These are phyloP conservation scores for Eurois occulta DNA, from an alignment of 2,888 invertebrate species.

Conservation along the genomic window DNA sequence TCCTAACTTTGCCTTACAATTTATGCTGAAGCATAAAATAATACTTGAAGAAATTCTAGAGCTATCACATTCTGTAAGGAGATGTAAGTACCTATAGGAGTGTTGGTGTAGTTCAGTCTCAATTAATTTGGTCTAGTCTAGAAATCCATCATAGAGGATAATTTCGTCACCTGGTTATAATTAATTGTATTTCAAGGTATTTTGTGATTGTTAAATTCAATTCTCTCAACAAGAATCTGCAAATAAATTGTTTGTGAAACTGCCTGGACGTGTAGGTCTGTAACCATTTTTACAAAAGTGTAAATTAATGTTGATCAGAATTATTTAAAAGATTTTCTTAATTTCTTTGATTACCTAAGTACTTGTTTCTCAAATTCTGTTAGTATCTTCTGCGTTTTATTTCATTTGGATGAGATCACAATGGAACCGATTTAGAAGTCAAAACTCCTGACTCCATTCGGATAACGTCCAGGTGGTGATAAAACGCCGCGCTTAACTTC, in stretches of 20 bases:
- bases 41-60: not conserved
- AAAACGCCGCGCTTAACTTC: conserved; percentile 8
- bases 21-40: not conserved
- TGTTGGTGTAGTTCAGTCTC: not conserved
- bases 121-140: not conserved
- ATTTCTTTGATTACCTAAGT: conserved; percentile 4
- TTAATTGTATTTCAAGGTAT: not conserved
- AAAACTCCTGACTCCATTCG: not conserved
- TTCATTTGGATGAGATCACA: not conserved
- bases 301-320: conserved; percentile 10
- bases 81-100: not conserved
- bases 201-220: not conserved
- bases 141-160: not conserved
- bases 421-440: not conserved
- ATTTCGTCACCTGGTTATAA: not conserved
- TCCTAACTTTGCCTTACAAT: conserved; percentile 15
- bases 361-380: not conserved
- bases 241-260: not conserved
- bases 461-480: not conserved
- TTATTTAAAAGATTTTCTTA: not conserved
- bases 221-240: not conserved
- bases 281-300: not conserved
- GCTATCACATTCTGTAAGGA: not conserved
- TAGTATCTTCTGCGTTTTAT: conserved; percentile 4
- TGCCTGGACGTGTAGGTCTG: not conserved